phyloP scores from a whole-genome alignment of 2,797 vertebrate species.

The Darevskia nairensis region DNA sequence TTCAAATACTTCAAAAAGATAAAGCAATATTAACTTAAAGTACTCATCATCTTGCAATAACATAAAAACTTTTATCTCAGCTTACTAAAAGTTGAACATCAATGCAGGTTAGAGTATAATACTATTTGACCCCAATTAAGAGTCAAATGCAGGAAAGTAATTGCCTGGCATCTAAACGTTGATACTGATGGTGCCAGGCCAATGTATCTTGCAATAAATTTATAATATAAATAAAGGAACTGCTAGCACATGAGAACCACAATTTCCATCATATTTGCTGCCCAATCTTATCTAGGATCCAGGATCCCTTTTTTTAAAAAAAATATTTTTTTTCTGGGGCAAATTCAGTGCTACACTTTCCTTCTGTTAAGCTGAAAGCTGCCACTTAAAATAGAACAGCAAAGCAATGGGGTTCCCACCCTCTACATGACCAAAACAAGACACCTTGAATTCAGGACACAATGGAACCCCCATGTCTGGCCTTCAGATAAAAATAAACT shows the following conservation, averaged over 20 bases:
- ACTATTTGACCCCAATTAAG: no score
- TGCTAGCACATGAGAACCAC: not conserved
- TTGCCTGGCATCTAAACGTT: no score
- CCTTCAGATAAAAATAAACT: conserved; percentile 8
- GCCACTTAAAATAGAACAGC: not conserved
- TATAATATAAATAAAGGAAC: not conserved
- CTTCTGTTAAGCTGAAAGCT: not conserved
- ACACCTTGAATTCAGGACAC: not conserved
- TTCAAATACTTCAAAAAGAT: no score
- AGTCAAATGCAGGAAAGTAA: no score
- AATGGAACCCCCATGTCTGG: conserved; percentile 1
- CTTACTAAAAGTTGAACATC: no score
- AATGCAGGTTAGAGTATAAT: no score
- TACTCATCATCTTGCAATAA: no score
- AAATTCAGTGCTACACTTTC: not conserved
- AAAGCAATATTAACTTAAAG: no score
- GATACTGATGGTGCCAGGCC: no score
- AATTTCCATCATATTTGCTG: not conserved
- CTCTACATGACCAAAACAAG: not conserved
- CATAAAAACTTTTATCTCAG: no score
- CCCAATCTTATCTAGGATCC: not conserved
- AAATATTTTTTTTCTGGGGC: no score
- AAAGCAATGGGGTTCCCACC: not conserved
- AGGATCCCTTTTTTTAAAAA: not conserved
- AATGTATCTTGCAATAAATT: not conserved